These are phyloP conservation scores for Carcina quercana DNA, from an alignment of 2,888 invertebrate genomes.

Conservation along the genomic window DNA sequence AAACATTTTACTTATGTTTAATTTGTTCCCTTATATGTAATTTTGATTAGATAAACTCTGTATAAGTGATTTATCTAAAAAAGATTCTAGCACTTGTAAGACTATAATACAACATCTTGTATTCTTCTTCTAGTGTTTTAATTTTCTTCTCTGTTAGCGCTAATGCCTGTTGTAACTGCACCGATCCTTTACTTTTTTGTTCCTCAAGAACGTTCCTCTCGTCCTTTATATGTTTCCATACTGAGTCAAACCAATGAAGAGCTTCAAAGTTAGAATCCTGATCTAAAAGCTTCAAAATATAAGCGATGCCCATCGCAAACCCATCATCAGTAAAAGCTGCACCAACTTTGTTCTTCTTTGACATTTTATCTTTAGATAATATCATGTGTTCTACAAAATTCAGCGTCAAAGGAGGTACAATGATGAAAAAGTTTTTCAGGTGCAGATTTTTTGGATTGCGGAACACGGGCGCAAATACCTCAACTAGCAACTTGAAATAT, in stretches of 20 bases:
- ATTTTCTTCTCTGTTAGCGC: constrained; percentile 91
- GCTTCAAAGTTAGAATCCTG: constrained; percentile 92
- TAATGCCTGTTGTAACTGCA: constrained; percentile 94
- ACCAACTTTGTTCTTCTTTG: constrained; percentile 90
- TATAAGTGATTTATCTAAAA: constrained; percentile 79
- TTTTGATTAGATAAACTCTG: neutral
- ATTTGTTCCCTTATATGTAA: too few species aligned
- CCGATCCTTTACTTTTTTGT: constrained; percentile 82
- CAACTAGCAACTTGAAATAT: constrained; percentile 91
- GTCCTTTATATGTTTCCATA: constrained; percentile 80
- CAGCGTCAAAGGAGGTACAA: constrained; percentile 93
- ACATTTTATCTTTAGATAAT: constrained; percentile 92
- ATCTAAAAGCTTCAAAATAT: constrained; percentile 91
- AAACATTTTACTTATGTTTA: too few species aligned
- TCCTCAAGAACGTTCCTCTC: constrained; percentile 75
- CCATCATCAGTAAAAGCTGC: constrained; percentile 98
- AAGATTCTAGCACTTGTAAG: constrained; percentile 96
- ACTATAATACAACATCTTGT: constrained; percentile 91
- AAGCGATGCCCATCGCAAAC: constrained; percentile 96
- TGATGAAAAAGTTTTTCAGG: constrained; percentile 92
- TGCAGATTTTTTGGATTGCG: constrained; percentile 90
- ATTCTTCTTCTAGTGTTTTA: constrained; percentile 83
- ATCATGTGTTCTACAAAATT: constrained; percentile 97
- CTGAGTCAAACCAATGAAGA: constrained; percentile 95
- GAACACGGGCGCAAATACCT: constrained; percentile 94